Evolutionary conservation across 2,797 vertebrate species (phyloP), one percentile per base, ranked within the genome.

Genomic region (Anguilla obscura): DNA sequence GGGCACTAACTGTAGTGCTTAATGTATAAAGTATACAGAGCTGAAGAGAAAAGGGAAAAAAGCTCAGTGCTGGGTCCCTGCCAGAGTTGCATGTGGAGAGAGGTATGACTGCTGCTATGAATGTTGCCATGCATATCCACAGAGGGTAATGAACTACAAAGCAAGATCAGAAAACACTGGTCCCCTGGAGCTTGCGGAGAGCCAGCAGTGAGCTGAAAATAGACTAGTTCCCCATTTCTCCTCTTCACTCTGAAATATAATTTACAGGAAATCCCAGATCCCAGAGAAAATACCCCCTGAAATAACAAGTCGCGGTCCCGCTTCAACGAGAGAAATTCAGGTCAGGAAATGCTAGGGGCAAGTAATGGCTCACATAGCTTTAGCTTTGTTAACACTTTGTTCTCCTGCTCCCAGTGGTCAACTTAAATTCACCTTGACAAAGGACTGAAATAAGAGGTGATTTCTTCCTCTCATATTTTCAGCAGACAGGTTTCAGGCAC

Each of bases 191-290:
- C 50, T 83, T 27, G 50, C 5, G 8, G 24, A 83, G 50, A 83
- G 2, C 45, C 45, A 84, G 24, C 8, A 56, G 52, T 14, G 3
- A 83, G 14, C 24, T 69, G 63, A 69, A 27, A 69, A 69, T 69
- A 69, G 63, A 24, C 30, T 16, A 4, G 74, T 40, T 76, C 74
- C 18, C 33, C 33, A 14, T 45, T 76, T 76, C 33, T 40, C 36
- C 74, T 21, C 74, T 76, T 8, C 2, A 7, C 33, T 36, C 33
- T 45, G 33, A 76, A 76, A 54, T 52, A 40, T 83, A 52, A 48
- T 83, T 83, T 30, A 50, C 45, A 63, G 24, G 36, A 86, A 86
- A n/a, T 86, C 74, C 56, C 36, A 66, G 58, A 87, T 82, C 54
- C 24, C 58, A 63, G n/a, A 27, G 54, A 48, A 82, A 76, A 80